Percentiles rank a stretch among this genome's conserved stretches.
These are phyloP conservation scores for Saccostrea echinata DNA, from an alignment of 1,140 invertebrate genomes.

Conservation along the genomic window DNA sequence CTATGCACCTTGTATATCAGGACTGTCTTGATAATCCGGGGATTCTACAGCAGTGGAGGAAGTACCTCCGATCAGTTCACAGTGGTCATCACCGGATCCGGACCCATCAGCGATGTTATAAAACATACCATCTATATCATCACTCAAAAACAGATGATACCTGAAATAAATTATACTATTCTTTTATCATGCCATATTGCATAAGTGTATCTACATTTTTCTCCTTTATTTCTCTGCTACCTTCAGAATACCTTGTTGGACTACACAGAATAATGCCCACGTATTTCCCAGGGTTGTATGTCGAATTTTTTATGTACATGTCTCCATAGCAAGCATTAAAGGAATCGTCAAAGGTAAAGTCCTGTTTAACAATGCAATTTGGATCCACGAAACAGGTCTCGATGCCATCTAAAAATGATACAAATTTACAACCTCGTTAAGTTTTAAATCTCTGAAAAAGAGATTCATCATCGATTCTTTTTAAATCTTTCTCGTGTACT, in stretches of 20 bases:
- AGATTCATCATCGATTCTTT: too few species aligned
- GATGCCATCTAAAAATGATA: background rate
- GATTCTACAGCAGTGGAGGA: background rate
- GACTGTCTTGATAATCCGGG: background rate
- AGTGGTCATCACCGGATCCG: slow-evolving; percentile 25
- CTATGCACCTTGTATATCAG: background rate
- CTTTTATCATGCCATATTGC: background rate
- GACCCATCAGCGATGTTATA: slow-evolving; percentile 18
- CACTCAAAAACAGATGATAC: slow-evolving; percentile 30
- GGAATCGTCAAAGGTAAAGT: slow-evolving; percentile 12
- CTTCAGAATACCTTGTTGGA: background rate
- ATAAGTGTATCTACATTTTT: background rate
- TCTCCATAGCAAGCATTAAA: slow-evolving; percentile 29
- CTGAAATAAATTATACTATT: background rate
- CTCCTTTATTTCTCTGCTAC: background rate
- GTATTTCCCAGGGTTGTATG: slow-evolving; percentile 36
- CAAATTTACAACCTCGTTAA: background rate
- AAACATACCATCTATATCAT: slow-evolving; percentile 15
- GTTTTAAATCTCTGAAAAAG: too few species aligned
- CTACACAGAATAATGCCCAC: slow-evolving; percentile 23
- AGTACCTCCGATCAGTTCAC: slow-evolving; percentile 11
- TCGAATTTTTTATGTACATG: slow-evolving; percentile 9
- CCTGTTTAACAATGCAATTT: background rate
- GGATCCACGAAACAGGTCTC: background rate
- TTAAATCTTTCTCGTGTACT: too few species aligned